Evolutionary conservation across 2,113 vertebrate species (phyloP), one percentile per base, ranked within the genome.

Genomic region (Alligator mississippiensis): DNA sequence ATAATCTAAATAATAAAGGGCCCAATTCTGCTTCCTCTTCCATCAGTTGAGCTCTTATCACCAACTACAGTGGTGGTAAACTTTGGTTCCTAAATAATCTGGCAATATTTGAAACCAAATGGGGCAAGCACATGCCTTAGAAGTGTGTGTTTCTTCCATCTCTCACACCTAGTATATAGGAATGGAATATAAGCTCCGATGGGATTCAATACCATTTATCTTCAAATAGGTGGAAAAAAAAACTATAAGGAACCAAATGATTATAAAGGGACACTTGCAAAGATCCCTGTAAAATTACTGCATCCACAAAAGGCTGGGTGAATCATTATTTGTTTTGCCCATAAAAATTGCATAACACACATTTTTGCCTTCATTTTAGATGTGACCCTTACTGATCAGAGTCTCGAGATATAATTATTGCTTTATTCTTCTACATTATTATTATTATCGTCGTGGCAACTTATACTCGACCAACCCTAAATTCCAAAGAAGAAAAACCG

Each of bases 41-140:
- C 77, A 79, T 17, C 28, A 87, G 16, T 8, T 47, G 68, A 17
- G 4, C 0, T 89, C 74, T 74, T 62, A 82, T 2, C 4, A 60
- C 4, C 7, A 27, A 2, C n/a, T 77, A 22, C 10, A 21, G 12
- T 74, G 1, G 1, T 59, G 6, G 1, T 3, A 34, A 12, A 5
- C 38, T 68, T 82, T 66, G 5, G 18, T 72, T 21, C 22, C 34
- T 24, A 24, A 47, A 47, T 38, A 21, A 38, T 47, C 22, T 72
- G 34, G 70, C 11, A 72, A 38, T 24, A 24, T 24, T 24, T 47
- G 21, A 13, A 47, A 12, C 12, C 47, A 13, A 74, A 13, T 22
- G 25, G 12, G 34, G 70, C 34, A 47, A 74, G 22, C 12, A 13
- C 34, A 19, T 74, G 38, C 70, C 12, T 47, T 47, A 38, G 24